Conservation (phyloP, 2,113 vertebrate genomes). For the Saguinus midas region DNA sequence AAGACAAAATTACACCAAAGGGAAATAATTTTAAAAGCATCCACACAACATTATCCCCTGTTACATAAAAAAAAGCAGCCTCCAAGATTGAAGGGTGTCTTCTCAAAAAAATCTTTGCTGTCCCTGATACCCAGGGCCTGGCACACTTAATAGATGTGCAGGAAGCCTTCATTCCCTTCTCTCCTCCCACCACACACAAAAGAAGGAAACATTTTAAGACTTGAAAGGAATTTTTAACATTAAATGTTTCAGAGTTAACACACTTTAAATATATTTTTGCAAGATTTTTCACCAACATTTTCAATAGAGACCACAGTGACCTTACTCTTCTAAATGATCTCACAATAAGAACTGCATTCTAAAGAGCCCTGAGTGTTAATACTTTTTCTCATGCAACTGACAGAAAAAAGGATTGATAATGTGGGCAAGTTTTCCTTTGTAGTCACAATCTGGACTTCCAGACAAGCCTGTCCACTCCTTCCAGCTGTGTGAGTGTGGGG, state of each 20-base stretch:
- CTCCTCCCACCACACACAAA: not conserved
- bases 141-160: not conserved
- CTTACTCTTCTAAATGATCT: not conserved
- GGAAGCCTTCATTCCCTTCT: not conserved
- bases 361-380: not conserved
- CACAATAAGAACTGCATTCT: not conserved
- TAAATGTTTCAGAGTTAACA: conserved; percentile 54
- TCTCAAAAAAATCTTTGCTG: not conserved
- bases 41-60: not conserved
- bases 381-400: not conserved
- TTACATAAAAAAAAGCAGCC: not conserved
- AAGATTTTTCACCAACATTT: conserved; percentile 9
- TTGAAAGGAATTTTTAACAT: not conserved
- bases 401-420: not conserved
- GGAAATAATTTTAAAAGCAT: conserved; percentile 31
- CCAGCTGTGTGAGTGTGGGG: rapidly evolving
- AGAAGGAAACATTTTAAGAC: conserved; percentile 12
- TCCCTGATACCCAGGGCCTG: not conserved
- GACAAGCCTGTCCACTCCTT: not conserved
- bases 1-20: not conserved
- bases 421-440: not conserved
- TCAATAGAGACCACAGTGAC: not conserved
- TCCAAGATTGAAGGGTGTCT: not conserved
- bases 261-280: not conserved
- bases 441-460: not conserved